phyloP scores from a whole-genome alignment of 1,140 invertebrate species.

The Brachionus manjavacas region DNA sequence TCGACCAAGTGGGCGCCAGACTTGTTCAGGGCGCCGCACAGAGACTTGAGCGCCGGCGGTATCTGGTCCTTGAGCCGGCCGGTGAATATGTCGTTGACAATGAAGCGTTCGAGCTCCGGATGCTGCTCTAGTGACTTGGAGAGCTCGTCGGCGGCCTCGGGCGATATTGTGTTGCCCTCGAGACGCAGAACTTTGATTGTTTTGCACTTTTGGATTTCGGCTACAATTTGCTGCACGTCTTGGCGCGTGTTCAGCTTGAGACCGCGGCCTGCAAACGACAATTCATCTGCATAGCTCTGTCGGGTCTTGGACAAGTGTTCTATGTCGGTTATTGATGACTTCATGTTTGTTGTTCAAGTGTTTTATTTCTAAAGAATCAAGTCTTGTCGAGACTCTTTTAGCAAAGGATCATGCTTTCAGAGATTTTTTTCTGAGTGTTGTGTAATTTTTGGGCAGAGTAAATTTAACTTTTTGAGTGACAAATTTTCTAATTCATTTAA shows the following conservation, averaged over 20 bases:
- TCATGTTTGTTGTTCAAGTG: neutral
- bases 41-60: conserved; percentile 68
- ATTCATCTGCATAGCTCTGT: neutral
- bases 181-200: conserved; percentile 73
- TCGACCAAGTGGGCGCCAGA: conserved; percentile 74
- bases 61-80: conserved; percentile 89
- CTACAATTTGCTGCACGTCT: neutral
- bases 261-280: neutral
- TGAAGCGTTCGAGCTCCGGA: conserved; percentile 64
- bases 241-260: conserved; percentile 9
- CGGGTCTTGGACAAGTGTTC: conserved; percentile 32
- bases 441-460: neutral
- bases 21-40: conserved; percentile 66
- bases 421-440: neutral
- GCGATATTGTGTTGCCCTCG: conserved; percentile 86
- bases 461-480: no score
- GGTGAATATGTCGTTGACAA: conserved; percentile 81
- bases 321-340: conserved; percentile 29
- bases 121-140: conserved; percentile 72
- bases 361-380: neutral
- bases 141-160: conserved; percentile 76
- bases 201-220: conserved; percentile 60
- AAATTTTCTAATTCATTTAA: no score
- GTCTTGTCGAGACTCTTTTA: neutral
- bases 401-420: neutral